Evolutionary conservation across 2,888 invertebrate species (phyloP).

Genomic region (Hyalella azteca): DNA sequence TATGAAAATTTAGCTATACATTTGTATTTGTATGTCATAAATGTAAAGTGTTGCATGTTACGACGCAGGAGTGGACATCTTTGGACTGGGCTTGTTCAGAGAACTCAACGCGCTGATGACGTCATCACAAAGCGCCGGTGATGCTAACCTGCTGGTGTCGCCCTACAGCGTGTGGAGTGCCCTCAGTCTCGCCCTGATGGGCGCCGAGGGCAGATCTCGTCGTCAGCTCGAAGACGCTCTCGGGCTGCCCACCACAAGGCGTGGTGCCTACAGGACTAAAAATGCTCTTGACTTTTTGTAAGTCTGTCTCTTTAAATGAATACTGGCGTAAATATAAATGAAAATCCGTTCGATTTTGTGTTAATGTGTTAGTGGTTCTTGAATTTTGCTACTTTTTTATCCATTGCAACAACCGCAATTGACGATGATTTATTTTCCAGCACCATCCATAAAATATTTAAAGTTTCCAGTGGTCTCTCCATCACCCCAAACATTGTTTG

Average conservation of each 20-base stretch:
- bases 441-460: no score
- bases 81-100: neutral
- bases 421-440: no score
- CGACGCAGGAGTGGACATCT: neutral
- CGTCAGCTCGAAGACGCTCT: constrained; percentile 70
- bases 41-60: neutral
- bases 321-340: no score
- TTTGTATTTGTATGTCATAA: no score
- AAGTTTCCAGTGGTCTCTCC: no score
- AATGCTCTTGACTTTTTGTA: constrained; percentile 26
- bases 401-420: no score
- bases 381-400: no score
- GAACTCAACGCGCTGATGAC: neutral
- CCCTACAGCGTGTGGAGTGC: constrained; percentile 88
- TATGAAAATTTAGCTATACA: no score
- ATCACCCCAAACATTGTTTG: no score
- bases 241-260: constrained; percentile 65
- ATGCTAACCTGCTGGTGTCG: constrained; percentile 79
- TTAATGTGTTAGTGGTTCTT: no score
- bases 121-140: neutral
- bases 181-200: constrained; percentile 78
- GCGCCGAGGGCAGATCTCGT: constrained; percentile 77
- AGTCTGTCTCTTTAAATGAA: no score
- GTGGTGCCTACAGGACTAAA: constrained; percentile 30
- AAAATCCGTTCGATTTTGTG: no score